Base-by-base conservation (phyloP, 2,113 vertebrate genomes). In the Onychostoma macrolepis region DNA sequence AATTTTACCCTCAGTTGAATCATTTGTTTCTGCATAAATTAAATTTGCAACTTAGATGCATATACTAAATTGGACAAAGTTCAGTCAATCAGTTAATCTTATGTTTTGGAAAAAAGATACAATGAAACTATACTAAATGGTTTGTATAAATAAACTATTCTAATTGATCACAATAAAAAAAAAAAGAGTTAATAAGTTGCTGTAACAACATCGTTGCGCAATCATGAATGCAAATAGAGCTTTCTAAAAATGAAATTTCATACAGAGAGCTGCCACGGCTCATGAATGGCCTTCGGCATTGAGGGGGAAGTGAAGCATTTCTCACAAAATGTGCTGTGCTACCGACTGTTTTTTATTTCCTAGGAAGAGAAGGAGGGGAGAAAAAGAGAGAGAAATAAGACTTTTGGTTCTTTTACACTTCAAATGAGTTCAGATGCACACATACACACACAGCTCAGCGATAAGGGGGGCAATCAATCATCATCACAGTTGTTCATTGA, bases 401-500 rank as follows among this genome's bases (percentile, higher is more conserved):
- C 61, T 61, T 80, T 78, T 53, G 30, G 45, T 53, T 65, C 38
- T 71, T 69, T 69, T 53, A 71, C 65, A 86, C 33, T 53, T 71
- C 33, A 48, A 21, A 63, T 78, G 38, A 63, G 36, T 81, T 85
- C 41, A 48, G 4, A 85, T 36, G 65, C 72, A 48, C 24, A 50
- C 80, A 72, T 10, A 30, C 36, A 71, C 71, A 75, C 58, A 43
- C 48, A 58, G 13, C 19, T 78, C 26, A 2, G 24, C 2, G 63
- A 65, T 67, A 58, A 86, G 36, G 43, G 50, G 69, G 69, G 48
- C 56, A 75, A 88, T 90, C 75, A 65, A 83, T 85, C 58, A 24
- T 48, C 38, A 88, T 87, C 53, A 84, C 63, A 80, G 77, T 76
- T 71, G 71, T 89, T 80, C 76, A 45, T 67, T 76, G 80, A 77